Base-by-base conservation (phyloP, 2,113 vertebrate species). In the Salvator merianae region DNA sequence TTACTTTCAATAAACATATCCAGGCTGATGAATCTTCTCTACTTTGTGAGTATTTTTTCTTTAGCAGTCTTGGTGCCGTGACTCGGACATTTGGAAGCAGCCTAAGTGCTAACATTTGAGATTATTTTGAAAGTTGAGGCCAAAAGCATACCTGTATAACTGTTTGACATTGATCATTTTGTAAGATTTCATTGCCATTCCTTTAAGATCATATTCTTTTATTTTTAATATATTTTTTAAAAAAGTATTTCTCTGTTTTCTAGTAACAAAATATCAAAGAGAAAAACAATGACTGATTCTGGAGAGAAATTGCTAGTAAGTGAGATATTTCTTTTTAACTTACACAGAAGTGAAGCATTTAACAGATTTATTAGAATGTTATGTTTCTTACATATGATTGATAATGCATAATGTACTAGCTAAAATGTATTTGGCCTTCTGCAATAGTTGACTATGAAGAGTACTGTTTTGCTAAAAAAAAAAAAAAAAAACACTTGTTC, bases 181-280 rank as follows among this genome's bases (percentile, higher is more conserved):
- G 0, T 0, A 0, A 18, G 63, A 0, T 71, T 26, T n/a, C n/a
- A n/a, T n/a, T n/a, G n/a, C n/a, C n/a, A n/a, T n/a, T n/a, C n/a
- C n/a, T n/a, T n/a, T n/a, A n/a, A n/a, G n/a, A n/a, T 22, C 24
- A n/a, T 66, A n/a, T 8, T n/a, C 9, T 0, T 16, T 2, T 18
- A 0, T 1, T 22, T 14, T 16, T 74, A 0, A 0, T 59, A 32
- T 30, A 43, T n/a, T 32, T 0, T 86, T 68, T 59, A 20, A 59
- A 53, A 53, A 59, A 2, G 8, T 20, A 20, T 59, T 40, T 8
- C 0, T 43, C 74, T n/a, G 7, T 24, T 30, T 6, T 30, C 0
- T 18, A 55, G 69, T 0, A 1, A 55, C 34, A 92, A 91, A 88
- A 34, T 90, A 16, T 32, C 86, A 0, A 92, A 81, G 81, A 91